These are phyloP conservation scores for Macaria notata DNA, from an alignment of 2,888 invertebrate species.

Conservation along the genomic window DNA sequence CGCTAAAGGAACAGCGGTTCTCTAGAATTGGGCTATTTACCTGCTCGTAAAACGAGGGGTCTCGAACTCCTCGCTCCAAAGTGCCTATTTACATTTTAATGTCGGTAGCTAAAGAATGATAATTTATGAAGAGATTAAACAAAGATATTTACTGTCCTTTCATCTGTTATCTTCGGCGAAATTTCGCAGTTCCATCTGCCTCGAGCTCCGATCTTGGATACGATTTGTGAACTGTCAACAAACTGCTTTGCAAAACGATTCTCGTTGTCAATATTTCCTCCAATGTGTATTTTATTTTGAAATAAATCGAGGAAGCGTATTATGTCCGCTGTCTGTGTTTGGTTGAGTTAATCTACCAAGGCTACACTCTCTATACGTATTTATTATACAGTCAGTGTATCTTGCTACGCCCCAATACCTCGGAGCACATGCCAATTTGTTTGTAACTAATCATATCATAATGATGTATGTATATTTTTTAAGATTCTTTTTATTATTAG, in stretches of 20 bases:
- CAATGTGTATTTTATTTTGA: not conserved
- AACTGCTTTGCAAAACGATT: conserved; percentile 2
- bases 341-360: no score
- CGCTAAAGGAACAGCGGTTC: conserved; percentile 20
- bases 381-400: no score
- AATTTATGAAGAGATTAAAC: conserved; percentile 26
- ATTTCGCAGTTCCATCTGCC: conserved; percentile 6
- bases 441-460: no score
- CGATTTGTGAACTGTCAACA: conserved; percentile 5
- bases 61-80: conserved; percentile 17
- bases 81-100: conserved; percentile 27
- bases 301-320: conserved; percentile 1
- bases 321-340: not conserved
- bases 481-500: no score
- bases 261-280: conserved; percentile 1
- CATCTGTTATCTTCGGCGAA: conserved; percentile 14
- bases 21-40: conserved; percentile 26
- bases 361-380: no score
- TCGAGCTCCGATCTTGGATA: conserved; percentile 7
- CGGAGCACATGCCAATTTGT: no score
- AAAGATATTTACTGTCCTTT: conserved; percentile 22
- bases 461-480: no score
- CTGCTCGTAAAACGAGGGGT: conserved; percentile 24
- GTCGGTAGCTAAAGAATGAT: conserved; percentile 23
- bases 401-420: no score